phyloP scores from a whole-genome alignment of 2,797 vertebrate species.

The Petrocephalus schoutedeni region DNA sequence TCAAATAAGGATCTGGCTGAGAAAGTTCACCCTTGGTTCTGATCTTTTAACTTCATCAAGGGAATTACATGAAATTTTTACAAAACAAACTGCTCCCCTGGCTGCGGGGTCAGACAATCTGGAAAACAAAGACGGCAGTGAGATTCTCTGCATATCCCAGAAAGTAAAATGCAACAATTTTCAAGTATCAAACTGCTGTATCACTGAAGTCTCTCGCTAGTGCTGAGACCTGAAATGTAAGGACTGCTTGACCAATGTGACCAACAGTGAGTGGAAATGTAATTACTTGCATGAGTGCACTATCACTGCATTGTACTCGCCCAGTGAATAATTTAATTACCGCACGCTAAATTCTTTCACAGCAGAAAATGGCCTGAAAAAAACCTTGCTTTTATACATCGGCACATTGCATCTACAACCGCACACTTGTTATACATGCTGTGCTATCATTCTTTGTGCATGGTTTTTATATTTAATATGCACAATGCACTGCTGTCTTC shows the following conservation, averaged over 20 bases:
- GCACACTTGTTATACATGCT: neutral
- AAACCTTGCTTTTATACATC: constrained; percentile 20
- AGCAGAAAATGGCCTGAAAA: neutral
- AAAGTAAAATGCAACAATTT: neutral
- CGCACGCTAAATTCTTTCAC: constrained; percentile 51
- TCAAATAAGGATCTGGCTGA: constrained; percentile 17
- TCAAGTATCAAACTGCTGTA: neutral
- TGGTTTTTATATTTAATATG: neutral
- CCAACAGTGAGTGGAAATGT: constrained; percentile 47
- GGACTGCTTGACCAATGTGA: constrained; percentile 37
- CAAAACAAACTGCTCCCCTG: constrained; percentile 15
- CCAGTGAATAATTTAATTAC: constrained; percentile 63
- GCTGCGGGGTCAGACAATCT: constrained; percentile 25
- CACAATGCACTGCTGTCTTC: neutral
- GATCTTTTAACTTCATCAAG: constrained; percentile 40
- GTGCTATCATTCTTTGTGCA: neutral
- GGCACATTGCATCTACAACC: neutral
- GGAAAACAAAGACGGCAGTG: neutral
- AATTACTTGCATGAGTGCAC: constrained; percentile 71
- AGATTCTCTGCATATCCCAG: neutral
- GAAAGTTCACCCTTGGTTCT: constrained; percentile 33
- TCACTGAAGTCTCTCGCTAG: constrained; percentile 31
- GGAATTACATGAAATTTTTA: constrained; percentile 30
- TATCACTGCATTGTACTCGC: constrained; percentile 61
- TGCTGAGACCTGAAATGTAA: constrained; percentile 36